These are phyloP conservation scores for Pyxicephalus adspersus DNA, from an alignment of 2,113 vertebrate genomes.

Conservation along the genomic window DNA sequence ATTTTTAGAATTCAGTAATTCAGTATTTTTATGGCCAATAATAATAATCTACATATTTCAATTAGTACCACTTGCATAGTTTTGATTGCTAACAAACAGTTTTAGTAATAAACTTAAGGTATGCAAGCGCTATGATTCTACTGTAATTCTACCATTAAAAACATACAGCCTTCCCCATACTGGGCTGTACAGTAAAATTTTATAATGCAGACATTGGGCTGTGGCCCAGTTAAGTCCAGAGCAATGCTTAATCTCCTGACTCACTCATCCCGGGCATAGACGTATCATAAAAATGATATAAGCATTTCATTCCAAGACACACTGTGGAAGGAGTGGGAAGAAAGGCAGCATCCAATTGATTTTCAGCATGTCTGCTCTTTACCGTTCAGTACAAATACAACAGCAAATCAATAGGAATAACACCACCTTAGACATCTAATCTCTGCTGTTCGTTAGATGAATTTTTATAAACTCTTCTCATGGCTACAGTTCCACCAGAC, in stretches of 20 bases:
- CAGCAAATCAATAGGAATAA: slow-evolving; percentile 74
- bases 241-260: slow-evolving; percentile 65
- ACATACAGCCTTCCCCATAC: neutral
- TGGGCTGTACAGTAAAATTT: neutral
- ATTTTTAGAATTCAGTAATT: no score
- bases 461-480: slow-evolving; percentile 61
- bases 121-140: no score
- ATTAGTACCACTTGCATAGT: no score
- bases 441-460: slow-evolving; percentile 59
- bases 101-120: no score
- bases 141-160: neutral
- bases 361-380: slow-evolving; percentile 69
- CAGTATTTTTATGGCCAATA: no score
- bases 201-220: slow-evolving; percentile 54
- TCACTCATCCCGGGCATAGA: slow-evolving; percentile 70
- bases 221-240: slow-evolving; percentile 48
- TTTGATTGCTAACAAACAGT: no score
- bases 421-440: slow-evolving; percentile 68
- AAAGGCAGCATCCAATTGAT: slow-evolving; percentile 66
- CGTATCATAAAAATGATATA: slow-evolving; percentile 73
- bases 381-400: slow-evolving; percentile 72
- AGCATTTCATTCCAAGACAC: slow-evolving; percentile 66
- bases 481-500: slow-evolving; percentile 53
- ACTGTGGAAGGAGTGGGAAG: slow-evolving; percentile 59
- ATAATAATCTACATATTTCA: no score